These are phyloP conservation scores for Epistrophella euchroma DNA, from an alignment of 2,888 invertebrate species.

Conservation along the genomic window DNA sequence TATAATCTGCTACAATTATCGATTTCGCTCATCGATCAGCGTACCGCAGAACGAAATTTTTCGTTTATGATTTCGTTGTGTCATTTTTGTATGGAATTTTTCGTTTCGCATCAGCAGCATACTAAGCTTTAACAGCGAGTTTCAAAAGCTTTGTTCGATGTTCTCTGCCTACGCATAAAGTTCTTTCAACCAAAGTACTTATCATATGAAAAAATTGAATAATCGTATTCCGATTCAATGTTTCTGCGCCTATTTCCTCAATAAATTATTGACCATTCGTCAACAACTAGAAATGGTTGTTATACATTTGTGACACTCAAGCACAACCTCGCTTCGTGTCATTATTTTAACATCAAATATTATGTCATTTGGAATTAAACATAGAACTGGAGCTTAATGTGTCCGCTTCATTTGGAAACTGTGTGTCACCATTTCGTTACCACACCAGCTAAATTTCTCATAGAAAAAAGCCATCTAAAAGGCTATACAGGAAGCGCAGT, in stretches of 20 bases:
- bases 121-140: too few relatives aligned
- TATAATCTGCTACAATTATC: too few relatives aligned
- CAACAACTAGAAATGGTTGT: slow-evolving; percentile 24
- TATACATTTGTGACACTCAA: slow-evolving; percentile 15
- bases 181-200: too few relatives aligned
- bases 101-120: too few relatives aligned
- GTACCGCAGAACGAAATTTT: too few relatives aligned
- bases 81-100: too few relatives aligned
- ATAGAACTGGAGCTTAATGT: slow-evolving; percentile 3
- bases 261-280: slow-evolving; percentile 44
- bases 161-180: too few relatives aligned
- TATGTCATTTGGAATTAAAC: slow-evolving; percentile 45
- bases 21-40: too few relatives aligned
- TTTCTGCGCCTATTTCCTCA: slow-evolving; percentile 34
- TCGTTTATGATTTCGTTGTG: too few relatives aligned
- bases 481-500: slow-evolving; percentile 1
- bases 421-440: slow-evolving; percentile 5
- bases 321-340: slow-evolving; percentile 19
- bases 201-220: too few relatives aligned
- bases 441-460: not conserved
- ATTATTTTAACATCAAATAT: slow-evolving; percentile 62
- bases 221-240: slow-evolving; percentile 36
- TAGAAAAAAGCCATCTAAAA: not conserved
- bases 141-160: too few relatives aligned
- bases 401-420: slow-evolving; percentile 51